phyloP scores from a whole-genome alignment of 2,888 invertebrate species.

The Linyphia triangularis region DNA sequence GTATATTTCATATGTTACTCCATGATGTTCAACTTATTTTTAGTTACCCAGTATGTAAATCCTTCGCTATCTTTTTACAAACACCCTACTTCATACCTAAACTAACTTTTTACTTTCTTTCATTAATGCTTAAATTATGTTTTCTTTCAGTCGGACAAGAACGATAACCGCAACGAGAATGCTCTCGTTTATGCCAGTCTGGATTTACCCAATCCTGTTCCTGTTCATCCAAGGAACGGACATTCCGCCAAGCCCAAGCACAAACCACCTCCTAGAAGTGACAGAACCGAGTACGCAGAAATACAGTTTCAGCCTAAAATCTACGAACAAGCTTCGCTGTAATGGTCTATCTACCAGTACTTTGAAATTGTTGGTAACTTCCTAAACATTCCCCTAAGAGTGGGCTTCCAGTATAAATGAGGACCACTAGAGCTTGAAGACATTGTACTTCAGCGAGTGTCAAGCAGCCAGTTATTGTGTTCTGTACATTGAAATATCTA shows the following conservation, averaged over 20 bases:
- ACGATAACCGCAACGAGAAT: slow-evolving; percentile 54
- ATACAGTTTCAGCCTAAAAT: slow-evolving; percentile 76
- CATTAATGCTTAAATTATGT: neutral
- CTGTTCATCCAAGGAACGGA: slow-evolving; percentile 40
- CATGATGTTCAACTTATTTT: no score
- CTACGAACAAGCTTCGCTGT: slow-evolving; percentile 74
- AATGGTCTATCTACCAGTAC: neutral
- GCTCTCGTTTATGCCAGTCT: slow-evolving; percentile 67
- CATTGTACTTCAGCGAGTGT: neutral
- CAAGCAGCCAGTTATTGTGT: no score
- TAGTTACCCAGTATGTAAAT: no score
- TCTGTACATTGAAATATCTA: no score
- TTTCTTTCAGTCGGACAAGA: slow-evolving; percentile 57
- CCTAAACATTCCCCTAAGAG: neutral
- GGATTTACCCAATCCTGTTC: slow-evolving; percentile 52
- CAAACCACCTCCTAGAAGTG: slow-evolving; percentile 31
- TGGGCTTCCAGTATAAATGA: neutral
- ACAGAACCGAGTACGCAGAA: slow-evolving; percentile 75
- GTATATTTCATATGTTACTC: no score
- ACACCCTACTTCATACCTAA: no score
- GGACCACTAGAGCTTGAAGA: slow-evolving; percentile 4
- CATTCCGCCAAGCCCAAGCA: slow-evolving; percentile 12
- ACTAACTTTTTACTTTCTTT: neutral
- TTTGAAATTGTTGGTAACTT: neutral
- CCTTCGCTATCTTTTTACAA: no score